These are phyloP conservation scores for Dasysyrphus tricinctus DNA, from an alignment of 2,888 invertebrate genomes.

Conservation along the genomic window DNA sequence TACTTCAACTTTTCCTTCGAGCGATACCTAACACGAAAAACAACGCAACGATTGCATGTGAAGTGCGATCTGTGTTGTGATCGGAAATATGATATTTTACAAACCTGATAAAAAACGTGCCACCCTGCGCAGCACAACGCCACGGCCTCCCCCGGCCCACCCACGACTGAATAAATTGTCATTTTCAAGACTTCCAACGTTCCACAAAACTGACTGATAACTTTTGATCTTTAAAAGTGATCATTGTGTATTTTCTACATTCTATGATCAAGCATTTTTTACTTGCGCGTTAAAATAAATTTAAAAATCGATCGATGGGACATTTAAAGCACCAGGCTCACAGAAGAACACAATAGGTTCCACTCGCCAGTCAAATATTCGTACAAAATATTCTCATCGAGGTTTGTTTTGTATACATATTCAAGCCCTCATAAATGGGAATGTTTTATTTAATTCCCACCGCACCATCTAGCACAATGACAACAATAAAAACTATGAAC, in stretches of 20 bases:
- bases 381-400: background rate
- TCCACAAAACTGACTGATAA: background rate
- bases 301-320: slow-evolving; percentile 10
- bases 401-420: background rate
- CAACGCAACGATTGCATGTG: no score
- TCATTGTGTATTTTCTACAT: background rate
- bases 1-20: no score
- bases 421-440: background rate
- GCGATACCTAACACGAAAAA: no score
- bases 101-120: no score
- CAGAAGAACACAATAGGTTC: background rate
- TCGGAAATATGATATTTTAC: no score
- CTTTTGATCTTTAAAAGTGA: background rate
- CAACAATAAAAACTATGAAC: background rate
- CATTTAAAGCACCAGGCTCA: slow-evolving; percentile 6
- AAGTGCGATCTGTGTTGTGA: no score
- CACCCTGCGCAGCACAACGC: no score
- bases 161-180: no score
- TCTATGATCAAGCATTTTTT: background rate
- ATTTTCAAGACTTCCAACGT: background rate
- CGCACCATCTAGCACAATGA: background rate
- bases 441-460: background rate
- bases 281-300: background rate
- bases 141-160: no score
- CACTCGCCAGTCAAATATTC: background rate